Evolutionary conservation across 2,888 invertebrate genomes (phyloP).

Genomic region (Dynastes tityus): DNA sequence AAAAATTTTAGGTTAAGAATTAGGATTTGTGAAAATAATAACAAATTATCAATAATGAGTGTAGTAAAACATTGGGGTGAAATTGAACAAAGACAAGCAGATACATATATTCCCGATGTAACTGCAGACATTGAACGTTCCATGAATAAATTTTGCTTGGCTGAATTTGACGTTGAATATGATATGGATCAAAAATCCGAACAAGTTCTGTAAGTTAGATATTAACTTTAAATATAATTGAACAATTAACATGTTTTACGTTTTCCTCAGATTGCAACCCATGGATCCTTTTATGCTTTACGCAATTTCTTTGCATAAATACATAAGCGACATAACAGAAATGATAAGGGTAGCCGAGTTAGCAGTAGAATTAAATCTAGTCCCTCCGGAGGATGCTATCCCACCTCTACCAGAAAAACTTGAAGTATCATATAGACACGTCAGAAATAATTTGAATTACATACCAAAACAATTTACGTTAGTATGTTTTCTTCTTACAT

Average conservation of each 20-base stretch:
- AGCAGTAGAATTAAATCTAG: slow-evolving; percentile 64
- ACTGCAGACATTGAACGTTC: slow-evolving; percentile 65
- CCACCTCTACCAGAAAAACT: slow-evolving; percentile 64
- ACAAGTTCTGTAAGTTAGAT: slow-evolving; percentile 59
- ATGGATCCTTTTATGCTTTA: slow-evolving; percentile 65
- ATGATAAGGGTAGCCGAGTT: slow-evolving; percentile 65
- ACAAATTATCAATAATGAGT: slow-evolving; percentile 12
- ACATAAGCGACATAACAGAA: slow-evolving; percentile 65
- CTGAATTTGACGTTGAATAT: slow-evolving; percentile 62
- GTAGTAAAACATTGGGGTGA: slow-evolving; percentile 64
- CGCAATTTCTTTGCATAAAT: slow-evolving; percentile 66
- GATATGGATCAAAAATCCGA: slow-evolving; percentile 56
- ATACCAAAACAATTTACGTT: slow-evolving; percentile 64
- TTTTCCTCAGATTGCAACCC: slow-evolving; percentile 62
- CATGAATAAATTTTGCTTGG: slow-evolving; percentile 65
- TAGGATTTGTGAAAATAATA: no score
- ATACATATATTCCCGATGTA: slow-evolving; percentile 61
- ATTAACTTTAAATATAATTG: background rate
- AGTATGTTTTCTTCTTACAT: slow-evolving; percentile 40
- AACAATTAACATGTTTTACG: background rate
- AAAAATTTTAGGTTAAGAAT: no score
- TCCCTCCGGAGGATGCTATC: slow-evolving; percentile 64
- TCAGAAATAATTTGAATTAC: slow-evolving; percentile 63
- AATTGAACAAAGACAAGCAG: slow-evolving; percentile 56
- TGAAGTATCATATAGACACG: slow-evolving; percentile 60